These are phyloP conservation scores for Mus pahari DNA, from an alignment of 2,113 vertebrate genomes.

Conservation along the genomic window DNA sequence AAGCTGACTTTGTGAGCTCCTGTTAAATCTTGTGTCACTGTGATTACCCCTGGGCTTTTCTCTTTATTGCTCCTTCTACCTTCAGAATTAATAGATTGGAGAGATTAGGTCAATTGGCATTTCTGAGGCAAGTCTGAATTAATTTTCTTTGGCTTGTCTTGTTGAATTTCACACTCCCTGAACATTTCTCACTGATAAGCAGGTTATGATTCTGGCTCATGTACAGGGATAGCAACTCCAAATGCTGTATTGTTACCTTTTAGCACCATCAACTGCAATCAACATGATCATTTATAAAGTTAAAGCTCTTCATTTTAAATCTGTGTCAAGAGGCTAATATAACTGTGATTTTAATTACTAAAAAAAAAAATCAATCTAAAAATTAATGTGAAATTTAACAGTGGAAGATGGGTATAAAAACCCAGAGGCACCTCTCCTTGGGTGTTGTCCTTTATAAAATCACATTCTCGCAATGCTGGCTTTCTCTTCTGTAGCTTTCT, in stretches of 20 bases:
- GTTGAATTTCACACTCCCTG: constrained; percentile 77
- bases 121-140: constrained; percentile 77
- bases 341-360: constrained; percentile 84
- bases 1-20: constrained; percentile 11
- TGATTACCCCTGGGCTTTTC: constrained; percentile 71
- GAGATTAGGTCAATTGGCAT: constrained; percentile 75
- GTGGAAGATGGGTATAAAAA: constrained; percentile 65
- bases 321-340: constrained; percentile 82
- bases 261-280: constrained; percentile 71
- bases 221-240: constrained; percentile 72
- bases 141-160: constrained; percentile 76
- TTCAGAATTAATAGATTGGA: constrained; percentile 73
- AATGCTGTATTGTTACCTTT: constrained; percentile 75
- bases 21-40: constrained; percentile 58
- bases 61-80: constrained; percentile 73
- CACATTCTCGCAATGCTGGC: constrained; percentile 68
- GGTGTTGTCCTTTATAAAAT: constrained; percentile 55
- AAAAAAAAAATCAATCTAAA: constrained; percentile 81
- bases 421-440: constrained; percentile 66
- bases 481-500: constrained; percentile 69
- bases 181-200: constrained; percentile 80
- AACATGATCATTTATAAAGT: constrained; percentile 79
- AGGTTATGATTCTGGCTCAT: constrained; percentile 80
- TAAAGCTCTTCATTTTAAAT: constrained; percentile 80
- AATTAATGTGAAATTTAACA: constrained; percentile 82